A percentile compares a stretch with the other conserved stretches of the same genome.
Conservation (phyloP, 2,113 vertebrate species). For the Ochotona princeps region DNA sequence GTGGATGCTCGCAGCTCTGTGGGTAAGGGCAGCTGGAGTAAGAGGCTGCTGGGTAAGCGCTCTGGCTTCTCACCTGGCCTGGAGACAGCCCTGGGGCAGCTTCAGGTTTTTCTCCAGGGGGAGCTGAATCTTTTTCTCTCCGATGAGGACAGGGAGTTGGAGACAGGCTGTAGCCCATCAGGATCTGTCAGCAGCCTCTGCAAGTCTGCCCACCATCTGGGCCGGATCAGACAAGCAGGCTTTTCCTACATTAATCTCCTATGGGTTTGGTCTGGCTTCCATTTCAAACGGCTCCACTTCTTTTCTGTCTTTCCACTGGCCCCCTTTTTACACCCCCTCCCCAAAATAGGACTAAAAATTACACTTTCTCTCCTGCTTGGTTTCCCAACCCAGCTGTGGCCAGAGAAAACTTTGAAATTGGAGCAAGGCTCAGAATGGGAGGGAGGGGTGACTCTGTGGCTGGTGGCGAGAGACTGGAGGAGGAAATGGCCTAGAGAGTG, state of each 20-base stretch:
- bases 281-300: slow-evolving; percentile 89
- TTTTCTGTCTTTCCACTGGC: slow-evolving; percentile 70
- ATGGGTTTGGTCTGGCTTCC: slow-evolving; percentile 87
- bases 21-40: not conserved
- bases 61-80: not conserved
- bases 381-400: slow-evolving; percentile 87
- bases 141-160: not conserved
- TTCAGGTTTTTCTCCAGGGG: not conserved
- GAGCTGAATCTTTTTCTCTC: slow-evolving; percentile 20
- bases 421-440: slow-evolving; percentile 84
- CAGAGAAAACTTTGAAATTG: slow-evolving; percentile 92
- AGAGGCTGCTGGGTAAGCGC: not conserved
- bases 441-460: slow-evolving; percentile 82
- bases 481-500: not conserved
- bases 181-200: slow-evolving; percentile 87
- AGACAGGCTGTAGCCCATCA: slow-evolving; percentile 88
- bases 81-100: not conserved
- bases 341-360: slow-evolving; percentile 68
- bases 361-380: slow-evolving; percentile 51
- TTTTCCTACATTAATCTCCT: slow-evolving; percentile 86
- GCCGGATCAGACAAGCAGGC: slow-evolving; percentile 88
- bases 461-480: slow-evolving; percentile 75
- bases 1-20: too few species aligned
- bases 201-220: slow-evolving; percentile 91
- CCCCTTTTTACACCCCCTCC: slow-evolving; percentile 61